phyloP scores from a whole-genome alignment of 2,888 invertebrate species.

The Ramazzottius varieornatus region DNA sequence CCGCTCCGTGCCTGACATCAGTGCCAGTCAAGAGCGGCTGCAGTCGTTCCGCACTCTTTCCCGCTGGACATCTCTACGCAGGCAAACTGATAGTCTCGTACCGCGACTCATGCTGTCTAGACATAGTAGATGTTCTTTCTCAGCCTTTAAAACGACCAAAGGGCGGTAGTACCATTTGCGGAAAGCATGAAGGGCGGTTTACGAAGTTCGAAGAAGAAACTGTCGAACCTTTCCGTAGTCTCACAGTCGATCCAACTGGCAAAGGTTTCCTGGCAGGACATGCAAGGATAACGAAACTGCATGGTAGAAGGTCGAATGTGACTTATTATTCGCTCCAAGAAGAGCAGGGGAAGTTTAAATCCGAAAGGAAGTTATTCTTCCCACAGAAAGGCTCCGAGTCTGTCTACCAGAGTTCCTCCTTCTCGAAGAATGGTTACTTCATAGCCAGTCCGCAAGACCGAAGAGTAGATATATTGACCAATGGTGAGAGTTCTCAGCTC shows the following conservation, averaged over 20 bases:
- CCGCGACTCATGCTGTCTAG: no score
- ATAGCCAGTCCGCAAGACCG: background rate
- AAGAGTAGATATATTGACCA: background rate
- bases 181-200: background rate
- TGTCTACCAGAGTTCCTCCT: background rate
- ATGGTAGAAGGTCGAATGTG: no score
- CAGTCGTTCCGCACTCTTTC: no score
- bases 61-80: no score
- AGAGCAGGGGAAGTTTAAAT: background rate
- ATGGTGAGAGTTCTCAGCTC: background rate
- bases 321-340: background rate
- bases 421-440: background rate
- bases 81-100: no score
- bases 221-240: background rate
- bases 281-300: no score
- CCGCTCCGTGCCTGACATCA: no score
- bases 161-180: no score
- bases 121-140: no score
- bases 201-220: no score
- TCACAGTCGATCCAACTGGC: background rate
- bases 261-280: background rate
- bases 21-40: no score
- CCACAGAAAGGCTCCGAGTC: background rate
- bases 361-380: background rate
- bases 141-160: no score